phyloP scores from a whole-genome alignment of 2,113 vertebrate species.

The Chaenogobius annularis region DNA sequence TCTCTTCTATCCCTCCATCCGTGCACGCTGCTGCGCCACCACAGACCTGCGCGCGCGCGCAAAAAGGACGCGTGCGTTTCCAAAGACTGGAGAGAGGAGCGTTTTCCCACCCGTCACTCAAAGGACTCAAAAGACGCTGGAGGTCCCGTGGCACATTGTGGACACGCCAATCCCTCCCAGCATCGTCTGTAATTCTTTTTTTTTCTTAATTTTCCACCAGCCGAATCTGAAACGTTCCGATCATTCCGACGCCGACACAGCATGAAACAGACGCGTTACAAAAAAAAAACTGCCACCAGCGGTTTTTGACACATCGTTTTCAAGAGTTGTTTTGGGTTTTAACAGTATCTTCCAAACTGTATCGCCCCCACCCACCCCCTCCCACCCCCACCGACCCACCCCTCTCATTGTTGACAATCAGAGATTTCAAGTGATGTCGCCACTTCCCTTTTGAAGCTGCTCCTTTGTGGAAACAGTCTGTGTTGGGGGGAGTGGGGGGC shows the following conservation, averaged over 20 bases:
- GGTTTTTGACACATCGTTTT: background rate
- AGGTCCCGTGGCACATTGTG: constrained; percentile 28
- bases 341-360: constrained; percentile 28
- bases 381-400: no score
- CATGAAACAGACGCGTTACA: constrained; percentile 22
- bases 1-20: no score
- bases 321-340: no score
- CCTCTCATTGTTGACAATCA: constrained; percentile 56
- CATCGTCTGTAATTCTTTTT: constrained; percentile 11
- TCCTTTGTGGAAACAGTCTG: constrained; percentile 27
- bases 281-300: constrained; percentile 42
- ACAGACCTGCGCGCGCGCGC: no score
- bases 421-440: constrained; percentile 59
- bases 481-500: background rate
- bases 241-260: background rate
- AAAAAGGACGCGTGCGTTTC: constrained; percentile 60
- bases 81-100: constrained; percentile 70
- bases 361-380: no score
- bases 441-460: constrained; percentile 55
- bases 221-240: constrained; percentile 23
- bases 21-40: no score
- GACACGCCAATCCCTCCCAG: background rate
- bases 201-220: background rate
- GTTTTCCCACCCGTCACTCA: constrained; percentile 54
- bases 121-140: constrained; percentile 24